Evolutionary conservation across 2,797 vertebrate genomes (phyloP).

Genomic region (Pangasius mekongensis): DNA sequence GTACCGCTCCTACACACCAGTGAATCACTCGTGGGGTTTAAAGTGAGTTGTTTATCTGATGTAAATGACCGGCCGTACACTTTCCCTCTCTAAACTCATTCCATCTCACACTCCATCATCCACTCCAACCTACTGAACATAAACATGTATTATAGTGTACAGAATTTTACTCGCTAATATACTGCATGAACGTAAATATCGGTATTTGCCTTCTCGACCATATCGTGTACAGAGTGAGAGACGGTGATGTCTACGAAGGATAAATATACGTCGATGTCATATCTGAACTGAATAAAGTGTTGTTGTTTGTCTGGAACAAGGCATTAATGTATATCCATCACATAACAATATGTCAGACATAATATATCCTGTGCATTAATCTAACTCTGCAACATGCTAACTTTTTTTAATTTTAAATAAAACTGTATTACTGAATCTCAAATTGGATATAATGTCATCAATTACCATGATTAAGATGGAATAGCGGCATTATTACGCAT

Average conservation of each 20-base stretch:
- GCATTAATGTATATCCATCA: constrained; percentile 85
- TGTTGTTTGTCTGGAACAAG: constrained; percentile 86
- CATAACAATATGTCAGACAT: constrained; percentile 78
- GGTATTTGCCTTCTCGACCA: constrained; percentile 74
- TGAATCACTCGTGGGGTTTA: constrained; percentile 36
- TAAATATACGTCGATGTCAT: constrained; percentile 63
- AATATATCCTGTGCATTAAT: constrained; percentile 77
- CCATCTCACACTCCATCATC: constrained; percentile 24
- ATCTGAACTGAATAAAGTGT: constrained; percentile 74
- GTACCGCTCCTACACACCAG: constrained; percentile 37
- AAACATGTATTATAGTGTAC: constrained; percentile 63
- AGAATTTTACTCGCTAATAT: constrained; percentile 60
- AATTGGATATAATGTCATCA: constrained; percentile 13
- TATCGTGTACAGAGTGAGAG: constrained; percentile 61
- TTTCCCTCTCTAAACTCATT: constrained; percentile 18
- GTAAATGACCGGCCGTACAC: constrained; percentile 24
- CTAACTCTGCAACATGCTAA: constrained; percentile 78
- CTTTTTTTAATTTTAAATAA: constrained; percentile 98
- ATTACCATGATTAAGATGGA: not conserved
- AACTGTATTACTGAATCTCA: constrained; percentile 81
- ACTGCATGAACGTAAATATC: constrained; percentile 85
- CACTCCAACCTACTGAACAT: constrained; percentile 49
- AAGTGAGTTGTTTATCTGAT: constrained; percentile 35
- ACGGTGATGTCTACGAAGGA: constrained; percentile 52
- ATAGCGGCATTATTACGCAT: not conserved